Conservation (phyloP, 1,140 invertebrate genomes). For the Homarus americanus region DNA sequence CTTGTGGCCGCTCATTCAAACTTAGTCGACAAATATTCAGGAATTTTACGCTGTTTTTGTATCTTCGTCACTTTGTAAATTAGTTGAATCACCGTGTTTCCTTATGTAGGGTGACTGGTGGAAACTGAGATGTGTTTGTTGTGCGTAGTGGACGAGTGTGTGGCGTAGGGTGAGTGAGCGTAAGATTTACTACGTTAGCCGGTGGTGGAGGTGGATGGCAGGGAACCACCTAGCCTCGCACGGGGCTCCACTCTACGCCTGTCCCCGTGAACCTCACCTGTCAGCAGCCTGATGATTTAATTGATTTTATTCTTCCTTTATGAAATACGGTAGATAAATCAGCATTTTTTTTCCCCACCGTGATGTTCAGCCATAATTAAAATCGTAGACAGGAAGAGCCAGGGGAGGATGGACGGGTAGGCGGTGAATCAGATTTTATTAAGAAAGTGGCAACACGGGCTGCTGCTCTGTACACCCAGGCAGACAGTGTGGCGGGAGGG, state of each 20-base stretch:
- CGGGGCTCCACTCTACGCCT: background rate
- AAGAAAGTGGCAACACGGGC: background rate
- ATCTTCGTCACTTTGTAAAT: background rate
- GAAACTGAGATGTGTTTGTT: background rate
- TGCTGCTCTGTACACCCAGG: background rate
- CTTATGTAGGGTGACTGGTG: background rate
- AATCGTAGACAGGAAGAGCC: background rate
- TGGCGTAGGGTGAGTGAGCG: background rate
- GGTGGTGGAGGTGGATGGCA: background rate
- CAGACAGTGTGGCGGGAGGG: background rate
- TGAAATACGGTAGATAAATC: too few relatives aligned
- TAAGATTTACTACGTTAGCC: background rate
- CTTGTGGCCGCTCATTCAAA: background rate
- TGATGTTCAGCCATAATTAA: background rate
- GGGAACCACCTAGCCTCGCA: constrained; percentile 1
- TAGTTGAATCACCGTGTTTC: background rate
- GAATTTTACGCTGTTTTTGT: background rate
- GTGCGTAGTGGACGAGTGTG: background rate
- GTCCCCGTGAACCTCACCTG: background rate
- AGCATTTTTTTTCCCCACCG: too few relatives aligned
- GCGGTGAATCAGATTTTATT: background rate
- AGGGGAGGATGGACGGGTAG: background rate
- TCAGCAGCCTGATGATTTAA: background rate
- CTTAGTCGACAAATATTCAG: background rate
- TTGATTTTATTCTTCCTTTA: background rate